Evolutionary conservation across 2,888 invertebrate species (phyloP).

Genomic region (Ornithoptera alexandrae): DNA sequence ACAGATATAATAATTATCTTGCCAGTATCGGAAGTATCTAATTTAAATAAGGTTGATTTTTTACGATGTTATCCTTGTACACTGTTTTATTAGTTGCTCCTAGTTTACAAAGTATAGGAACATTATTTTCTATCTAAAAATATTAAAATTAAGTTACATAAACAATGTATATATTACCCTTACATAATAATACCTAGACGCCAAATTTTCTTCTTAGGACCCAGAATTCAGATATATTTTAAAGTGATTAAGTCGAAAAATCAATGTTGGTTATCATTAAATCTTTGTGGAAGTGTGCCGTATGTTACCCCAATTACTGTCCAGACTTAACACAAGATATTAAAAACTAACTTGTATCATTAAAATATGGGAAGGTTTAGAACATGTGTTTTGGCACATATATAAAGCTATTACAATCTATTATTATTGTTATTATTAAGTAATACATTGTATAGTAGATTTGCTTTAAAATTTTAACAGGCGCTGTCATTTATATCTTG

Average conservation of each 20-base stretch:
- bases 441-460: constrained; percentile 6
- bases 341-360: background rate
- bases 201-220: too few species aligned
- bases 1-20: constrained; percentile 16
- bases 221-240: too few species aligned
- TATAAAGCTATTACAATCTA: background rate
- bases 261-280: too few species aligned
- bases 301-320: background rate
- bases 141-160: too few species aligned
- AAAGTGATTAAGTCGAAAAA: too few species aligned
- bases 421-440: constrained; percentile 7
- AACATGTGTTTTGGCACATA: background rate
- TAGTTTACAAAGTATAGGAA: background rate
- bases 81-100: background rate
- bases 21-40: constrained; percentile 16
- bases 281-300: too few species aligned
- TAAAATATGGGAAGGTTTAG: background rate
- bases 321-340: background rate
- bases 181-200: too few species aligned
- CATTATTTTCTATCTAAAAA: too few species aligned
- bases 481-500: background rate
- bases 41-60: background rate
- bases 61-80: background rate
- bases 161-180: too few species aligned
- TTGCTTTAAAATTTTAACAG: background rate